phyloP scores from a whole-genome alignment of 1,140 invertebrate genomes.

The Sitophilus oryzae region DNA sequence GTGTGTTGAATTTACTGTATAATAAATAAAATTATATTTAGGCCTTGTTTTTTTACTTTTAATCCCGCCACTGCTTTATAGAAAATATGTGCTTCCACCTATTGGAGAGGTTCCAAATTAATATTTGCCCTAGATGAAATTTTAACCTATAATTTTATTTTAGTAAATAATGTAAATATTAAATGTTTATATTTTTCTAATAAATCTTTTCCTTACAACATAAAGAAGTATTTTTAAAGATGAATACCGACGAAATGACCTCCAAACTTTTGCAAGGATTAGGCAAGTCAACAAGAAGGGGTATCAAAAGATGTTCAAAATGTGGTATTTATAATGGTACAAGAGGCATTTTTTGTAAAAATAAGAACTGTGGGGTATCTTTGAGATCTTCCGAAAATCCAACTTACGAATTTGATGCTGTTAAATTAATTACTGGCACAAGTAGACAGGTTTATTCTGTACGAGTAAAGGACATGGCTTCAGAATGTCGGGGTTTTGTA shows the following conservation, averaged over 20 bases:
- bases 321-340: slow-evolving; percentile 76
- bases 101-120: no score
- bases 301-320: slow-evolving; percentile 67
- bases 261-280: slow-evolving; percentile 26
- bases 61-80: no score
- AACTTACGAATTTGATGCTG: slow-evolving; percentile 61
- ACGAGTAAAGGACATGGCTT: slow-evolving; percentile 59
- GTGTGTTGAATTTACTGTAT: no score
- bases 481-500: slow-evolving; percentile 70
- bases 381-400: slow-evolving; percentile 63
- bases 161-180: no score
- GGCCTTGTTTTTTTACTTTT: no score
- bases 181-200: no score
- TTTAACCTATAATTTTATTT: no score
- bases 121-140: no score
- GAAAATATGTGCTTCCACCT: no score
- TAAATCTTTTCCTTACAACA: no score
- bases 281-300: slow-evolving; percentile 42
- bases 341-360: slow-evolving; percentile 68
- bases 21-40: no score
- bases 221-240: no score
- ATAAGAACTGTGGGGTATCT: slow-evolving; percentile 65
- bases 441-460: slow-evolving; percentile 65
- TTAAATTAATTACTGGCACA: slow-evolving; percentile 60
- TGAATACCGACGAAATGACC: slow-evolving; percentile 7